phyloP scores from a whole-genome alignment of 2,797 vertebrate genomes.

The Halcyon smyrnensis region DNA sequence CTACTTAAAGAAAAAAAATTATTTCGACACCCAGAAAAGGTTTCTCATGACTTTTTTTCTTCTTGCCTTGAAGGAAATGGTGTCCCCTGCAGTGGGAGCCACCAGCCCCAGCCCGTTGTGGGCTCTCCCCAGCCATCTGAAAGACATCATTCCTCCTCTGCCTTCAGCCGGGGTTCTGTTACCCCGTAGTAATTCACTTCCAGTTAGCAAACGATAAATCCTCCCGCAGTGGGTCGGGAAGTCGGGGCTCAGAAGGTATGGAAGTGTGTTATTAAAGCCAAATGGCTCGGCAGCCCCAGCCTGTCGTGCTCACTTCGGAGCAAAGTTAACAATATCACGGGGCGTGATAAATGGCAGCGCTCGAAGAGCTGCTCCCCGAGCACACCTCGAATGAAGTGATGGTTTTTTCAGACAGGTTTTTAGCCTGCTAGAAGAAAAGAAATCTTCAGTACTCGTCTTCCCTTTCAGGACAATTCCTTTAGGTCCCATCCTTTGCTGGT shows the following conservation, averaged over 20 bases:
- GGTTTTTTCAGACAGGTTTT: not conserved
- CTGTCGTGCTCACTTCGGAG: not conserved
- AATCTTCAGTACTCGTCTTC: not conserved
- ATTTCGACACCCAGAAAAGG: not conserved
- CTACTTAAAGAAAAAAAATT: not conserved
- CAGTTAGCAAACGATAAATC: conserved; percentile 32
- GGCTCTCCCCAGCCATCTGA: not conserved
- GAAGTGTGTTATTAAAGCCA: conserved; percentile 50
- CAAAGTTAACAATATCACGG: not conserved
- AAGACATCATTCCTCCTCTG: not conserved
- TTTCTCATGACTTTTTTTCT: not conserved
- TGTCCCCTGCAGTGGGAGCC: not conserved
- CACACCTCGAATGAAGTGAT: not conserved
- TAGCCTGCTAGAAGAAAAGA: not conserved
- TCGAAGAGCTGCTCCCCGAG: not conserved
- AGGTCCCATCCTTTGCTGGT: not conserved
- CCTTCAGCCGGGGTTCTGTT: not conserved
- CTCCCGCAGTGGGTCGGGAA: not conserved
- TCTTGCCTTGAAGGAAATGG: not conserved
- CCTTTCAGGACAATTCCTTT: not conserved
- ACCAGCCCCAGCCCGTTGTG: not conserved
- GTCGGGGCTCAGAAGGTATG: not conserved
- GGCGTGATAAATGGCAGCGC: not conserved
- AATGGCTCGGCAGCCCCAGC: not conserved
- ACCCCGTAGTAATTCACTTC: not conserved